Evolutionary conservation across 2,113 vertebrate species (phyloP).

Genomic region (Ceyx margarethae): DNA sequence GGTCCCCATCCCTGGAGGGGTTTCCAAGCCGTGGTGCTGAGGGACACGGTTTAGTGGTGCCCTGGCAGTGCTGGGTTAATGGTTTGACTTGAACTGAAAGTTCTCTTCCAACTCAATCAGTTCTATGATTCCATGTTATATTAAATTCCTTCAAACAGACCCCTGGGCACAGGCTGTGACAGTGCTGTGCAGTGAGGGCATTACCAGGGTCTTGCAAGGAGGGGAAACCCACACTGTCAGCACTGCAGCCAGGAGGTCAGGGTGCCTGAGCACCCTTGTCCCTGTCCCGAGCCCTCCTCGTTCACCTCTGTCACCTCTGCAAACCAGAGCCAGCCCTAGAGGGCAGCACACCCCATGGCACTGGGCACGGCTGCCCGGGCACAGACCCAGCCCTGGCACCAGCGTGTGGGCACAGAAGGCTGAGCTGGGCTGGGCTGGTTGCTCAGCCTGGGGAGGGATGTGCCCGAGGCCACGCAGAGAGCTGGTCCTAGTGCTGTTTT

Average conservation of each 20-base stretch:
- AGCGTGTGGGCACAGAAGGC: rapidly evolving
- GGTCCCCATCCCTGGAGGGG: neutral
- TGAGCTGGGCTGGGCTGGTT: neutral
- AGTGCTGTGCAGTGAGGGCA: neutral
- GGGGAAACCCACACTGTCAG: neutral
- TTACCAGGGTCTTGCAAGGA: neutral
- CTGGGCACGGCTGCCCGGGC: neutral
- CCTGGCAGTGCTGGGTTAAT: neutral
- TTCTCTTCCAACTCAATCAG: neutral
- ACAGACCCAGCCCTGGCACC: neutral
- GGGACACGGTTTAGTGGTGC: too few relatives aligned
- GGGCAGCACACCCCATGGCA: neutral
- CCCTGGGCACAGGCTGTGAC: rapidly evolving
- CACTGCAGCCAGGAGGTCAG: neutral
- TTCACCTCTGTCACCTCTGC: neutral
- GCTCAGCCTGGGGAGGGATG: neutral
- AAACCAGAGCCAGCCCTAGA: neutral
- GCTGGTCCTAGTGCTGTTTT: neutral
- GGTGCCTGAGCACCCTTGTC: neutral
- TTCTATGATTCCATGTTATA: neutral
- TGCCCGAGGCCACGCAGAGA: rapidly evolving
- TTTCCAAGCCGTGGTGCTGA: neutral
- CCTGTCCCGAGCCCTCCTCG: rapidly evolving
- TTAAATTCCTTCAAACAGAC: neutral
- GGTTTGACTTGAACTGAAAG: neutral